Percentiles rank a stretch among this genome's conserved stretches.
phyloP scores from a whole-genome alignment of 2,797 vertebrate species.

The Anolis apletophallus region DNA sequence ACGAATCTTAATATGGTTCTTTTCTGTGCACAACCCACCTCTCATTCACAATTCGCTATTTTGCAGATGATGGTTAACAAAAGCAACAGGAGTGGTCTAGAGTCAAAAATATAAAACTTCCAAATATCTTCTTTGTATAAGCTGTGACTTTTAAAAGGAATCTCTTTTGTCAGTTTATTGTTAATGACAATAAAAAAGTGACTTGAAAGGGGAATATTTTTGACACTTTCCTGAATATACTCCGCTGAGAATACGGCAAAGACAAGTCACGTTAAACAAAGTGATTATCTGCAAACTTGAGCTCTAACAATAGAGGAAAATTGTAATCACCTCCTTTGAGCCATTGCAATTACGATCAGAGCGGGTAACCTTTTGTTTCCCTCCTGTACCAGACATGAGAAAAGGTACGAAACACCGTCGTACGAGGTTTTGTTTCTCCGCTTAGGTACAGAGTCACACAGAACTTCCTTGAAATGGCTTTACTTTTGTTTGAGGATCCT shows the following conservation, averaged over 20 bases:
- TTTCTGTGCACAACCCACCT: neutral
- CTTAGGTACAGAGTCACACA: slow-evolving; percentile 2
- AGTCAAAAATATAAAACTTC: neutral
- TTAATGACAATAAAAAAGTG: neutral
- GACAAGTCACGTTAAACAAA: slow-evolving; percentile 48
- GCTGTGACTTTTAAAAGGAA: neutral
- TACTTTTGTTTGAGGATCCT: neutral
- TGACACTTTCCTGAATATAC: neutral
- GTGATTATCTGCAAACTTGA: slow-evolving; percentile 46
- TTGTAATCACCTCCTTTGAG: slow-evolving; percentile 55
- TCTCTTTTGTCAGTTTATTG: neutral
- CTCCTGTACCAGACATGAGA: neutral
- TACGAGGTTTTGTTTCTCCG: neutral
- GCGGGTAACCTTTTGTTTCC: slow-evolving; percentile 37
- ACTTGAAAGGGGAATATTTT: neutral
- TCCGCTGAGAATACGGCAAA: neutral
- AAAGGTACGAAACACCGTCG: neutral
- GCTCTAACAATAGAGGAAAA: slow-evolving; percentile 55
- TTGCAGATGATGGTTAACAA: neutral
- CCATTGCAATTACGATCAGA: slow-evolving; percentile 47
- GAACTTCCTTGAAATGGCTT: slow-evolving; percentile 3
- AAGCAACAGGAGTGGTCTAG: neutral
- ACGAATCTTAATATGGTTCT: neutral
- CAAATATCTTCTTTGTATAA: neutral
- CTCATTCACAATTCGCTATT: neutral